Evolutionary conservation across 2,888 invertebrate species (phyloP).

Genomic region (Odontocerum albicorne): DNA sequence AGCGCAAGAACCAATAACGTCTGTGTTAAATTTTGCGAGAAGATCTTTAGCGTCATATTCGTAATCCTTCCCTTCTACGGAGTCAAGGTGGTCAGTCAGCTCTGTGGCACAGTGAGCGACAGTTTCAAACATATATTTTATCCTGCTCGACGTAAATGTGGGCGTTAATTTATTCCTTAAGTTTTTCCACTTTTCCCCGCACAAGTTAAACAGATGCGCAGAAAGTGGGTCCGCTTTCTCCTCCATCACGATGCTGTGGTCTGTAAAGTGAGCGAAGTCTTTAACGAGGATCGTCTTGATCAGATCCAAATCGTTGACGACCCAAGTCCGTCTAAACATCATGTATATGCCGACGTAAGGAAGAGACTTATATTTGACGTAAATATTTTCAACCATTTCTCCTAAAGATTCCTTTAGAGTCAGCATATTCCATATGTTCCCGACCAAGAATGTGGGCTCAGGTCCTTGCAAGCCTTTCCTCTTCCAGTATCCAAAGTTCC

Average conservation of each 20-base stretch:
- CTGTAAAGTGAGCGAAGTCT: conserved; percentile 66
- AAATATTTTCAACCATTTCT: conserved; percentile 61
- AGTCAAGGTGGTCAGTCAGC: conserved; percentile 29
- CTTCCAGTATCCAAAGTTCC: no score
- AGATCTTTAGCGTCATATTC: conserved; percentile 48
- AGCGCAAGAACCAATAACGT: conserved; percentile 52
- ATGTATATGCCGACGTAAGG: conserved; percentile 63
- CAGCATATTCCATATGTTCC: no score
- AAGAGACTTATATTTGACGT: conserved; percentile 54
- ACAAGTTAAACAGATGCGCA: conserved; percentile 17
- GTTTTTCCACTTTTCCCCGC: conserved; percentile 24
- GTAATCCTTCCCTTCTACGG: conserved; percentile 22
- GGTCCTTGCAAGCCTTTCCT: no score
- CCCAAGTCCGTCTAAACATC: conserved; percentile 61
- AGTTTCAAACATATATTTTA: conserved; percentile 23
- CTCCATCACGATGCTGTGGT: conserved; percentile 50
- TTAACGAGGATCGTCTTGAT: conserved; percentile 61
- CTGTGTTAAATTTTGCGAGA: conserved; percentile 49
- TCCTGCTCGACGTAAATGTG: conserved; percentile 25
- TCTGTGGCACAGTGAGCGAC: conserved; percentile 10
- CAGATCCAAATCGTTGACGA: conserved; percentile 63
- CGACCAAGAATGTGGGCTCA: no score
- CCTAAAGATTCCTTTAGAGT: conserved; percentile 62
- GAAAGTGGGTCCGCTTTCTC: conserved; percentile 38
- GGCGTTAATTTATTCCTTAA: conserved; percentile 27